These are phyloP conservation scores for human DNA, from an alignment of 2,113 vertebrate species.

Conservation along the genomic window DNA sequence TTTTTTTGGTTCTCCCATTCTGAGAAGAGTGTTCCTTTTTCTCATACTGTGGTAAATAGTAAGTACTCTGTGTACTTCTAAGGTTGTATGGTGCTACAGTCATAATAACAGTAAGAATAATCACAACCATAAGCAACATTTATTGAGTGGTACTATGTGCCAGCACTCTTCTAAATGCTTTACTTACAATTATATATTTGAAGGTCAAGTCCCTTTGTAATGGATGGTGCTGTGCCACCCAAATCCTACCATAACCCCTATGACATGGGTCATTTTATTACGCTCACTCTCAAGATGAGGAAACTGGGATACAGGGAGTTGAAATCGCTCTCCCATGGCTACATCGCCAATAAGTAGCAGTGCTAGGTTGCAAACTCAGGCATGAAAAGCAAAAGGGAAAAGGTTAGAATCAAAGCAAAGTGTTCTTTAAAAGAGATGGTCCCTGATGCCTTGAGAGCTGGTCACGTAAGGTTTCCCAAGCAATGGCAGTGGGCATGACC, in stretches of 20 bases:
- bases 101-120: not conserved
- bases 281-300: not conserved
- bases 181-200: not conserved
- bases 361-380: not conserved
- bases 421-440: not conserved
- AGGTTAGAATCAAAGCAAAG: not conserved
- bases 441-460: not conserved
- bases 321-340: not conserved
- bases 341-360: not conserved
- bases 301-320: not conserved
- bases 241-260: not conserved
- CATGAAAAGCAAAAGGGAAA: not conserved
- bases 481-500: not conserved
- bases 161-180: not conserved
- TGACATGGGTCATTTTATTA: not conserved
- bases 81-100: not conserved
- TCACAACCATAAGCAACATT: not conserved
- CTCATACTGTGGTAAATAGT: not conserved
- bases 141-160: accelerated
- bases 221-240: too few relatives aligned
- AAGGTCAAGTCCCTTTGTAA: too few relatives aligned
- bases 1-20: not conserved
- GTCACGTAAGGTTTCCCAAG: not conserved
- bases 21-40: not conserved
- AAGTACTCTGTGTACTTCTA: not conserved